Conservation (phyloP, 2,113 vertebrate genomes). For the Anser brachyrhynchus region DNA sequence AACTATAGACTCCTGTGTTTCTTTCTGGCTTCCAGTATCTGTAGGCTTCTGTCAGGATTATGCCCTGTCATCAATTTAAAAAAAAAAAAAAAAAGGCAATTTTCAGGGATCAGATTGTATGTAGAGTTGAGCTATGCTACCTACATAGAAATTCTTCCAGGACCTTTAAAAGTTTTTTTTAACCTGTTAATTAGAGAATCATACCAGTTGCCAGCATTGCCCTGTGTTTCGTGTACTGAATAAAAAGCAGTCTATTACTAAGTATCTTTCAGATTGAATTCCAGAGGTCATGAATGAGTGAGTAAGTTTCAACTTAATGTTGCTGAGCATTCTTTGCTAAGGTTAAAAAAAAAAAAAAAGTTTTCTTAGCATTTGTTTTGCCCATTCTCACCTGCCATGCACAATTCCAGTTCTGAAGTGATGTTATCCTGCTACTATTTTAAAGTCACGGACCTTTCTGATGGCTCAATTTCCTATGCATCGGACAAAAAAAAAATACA, state of each 20-base stretch:
- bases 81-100: not conserved
- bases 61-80: not conserved
- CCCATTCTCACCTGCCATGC: not conserved
- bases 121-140: not conserved
- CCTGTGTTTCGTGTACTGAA: not conserved
- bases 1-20: not conserved
- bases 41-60: not conserved
- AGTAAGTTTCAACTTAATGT: not conserved
- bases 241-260: not conserved
- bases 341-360: not conserved
- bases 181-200: accelerated
- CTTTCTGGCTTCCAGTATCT: not conserved
- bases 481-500: not conserved
- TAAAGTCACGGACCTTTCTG: not conserved
- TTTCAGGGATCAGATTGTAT: accelerated
- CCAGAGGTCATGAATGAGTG: not conserved
- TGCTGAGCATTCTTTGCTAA: not conserved
- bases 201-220: not conserved
- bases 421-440: not conserved
- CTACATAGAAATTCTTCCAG: not conserved
- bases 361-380: not conserved
- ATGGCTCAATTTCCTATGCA: not conserved
- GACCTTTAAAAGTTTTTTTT: not conserved
- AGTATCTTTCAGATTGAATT: not conserved
- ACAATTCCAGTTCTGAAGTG: not conserved